Evolutionary conservation across 2,797 vertebrate species (phyloP), one percentile per base, ranked within the genome.

Genomic region (Lates japonicus): DNA sequence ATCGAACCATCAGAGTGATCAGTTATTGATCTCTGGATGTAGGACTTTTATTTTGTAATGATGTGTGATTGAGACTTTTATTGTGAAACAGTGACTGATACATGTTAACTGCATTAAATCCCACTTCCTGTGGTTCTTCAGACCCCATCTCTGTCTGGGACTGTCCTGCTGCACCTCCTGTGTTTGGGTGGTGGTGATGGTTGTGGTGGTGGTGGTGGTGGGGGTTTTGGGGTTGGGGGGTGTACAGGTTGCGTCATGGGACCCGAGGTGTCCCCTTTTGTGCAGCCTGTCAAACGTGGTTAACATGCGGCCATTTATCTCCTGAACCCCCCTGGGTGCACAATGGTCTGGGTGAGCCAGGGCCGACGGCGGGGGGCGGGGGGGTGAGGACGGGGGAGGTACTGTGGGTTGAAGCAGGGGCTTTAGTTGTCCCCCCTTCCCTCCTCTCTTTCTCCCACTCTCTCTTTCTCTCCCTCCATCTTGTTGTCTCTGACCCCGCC

Each of bases 251-350:
- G 95, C 95, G 94, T 97, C 95, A 87, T 96, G 96, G 95, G 96
- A 97, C 96, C 96, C 95, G 96, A 96, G 96, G 97, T 97, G 96
- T 95, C 96, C 95, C 95, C 96, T 95, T 97, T 97, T 97, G 96
- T 97, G 94, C 93, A 92, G 95, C 96, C 96, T 97, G 97, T 97
- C 97, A 97, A 97, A 97, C 96, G 95, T 97, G 96, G 96, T 98
- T 98, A 98, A 96, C 96, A 94, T 94, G 94, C 94, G 87, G 95
- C 95, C 96, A 96, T 97, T 97, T 97, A 96, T 96, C 95, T 96
- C 94, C 94, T 93, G 95, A 96, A 92, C 95, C 95, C 95, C 94
- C 92, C 69, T 1, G 10, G 74, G 87, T 55, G 90, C 94, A 96
- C 95, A 96, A 96, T 95, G 93, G 94, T 92, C 88, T 90, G 84